Evolutionary conservation across 2,797 vertebrate species (phyloP), one percentile per base, ranked within the genome.

Genomic region (Mormyrus hasselquistii): DNA sequence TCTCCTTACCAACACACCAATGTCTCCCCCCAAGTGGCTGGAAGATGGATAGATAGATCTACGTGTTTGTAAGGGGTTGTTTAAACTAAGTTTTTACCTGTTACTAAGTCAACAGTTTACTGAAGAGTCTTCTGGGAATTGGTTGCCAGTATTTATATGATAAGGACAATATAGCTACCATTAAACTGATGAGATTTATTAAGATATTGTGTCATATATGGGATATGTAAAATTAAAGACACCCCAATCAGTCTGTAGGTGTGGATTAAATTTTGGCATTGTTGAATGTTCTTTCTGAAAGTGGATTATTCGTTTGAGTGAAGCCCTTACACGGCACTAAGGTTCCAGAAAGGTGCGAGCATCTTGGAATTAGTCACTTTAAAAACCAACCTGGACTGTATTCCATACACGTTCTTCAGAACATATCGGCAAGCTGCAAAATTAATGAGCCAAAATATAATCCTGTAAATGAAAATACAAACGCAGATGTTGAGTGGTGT

Each of bases 361-460:
- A 76, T 79, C 38, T 79, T 79, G 34, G 73, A 79, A 19, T 41
- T 16, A 41, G 6, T 19, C 69, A 41, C 14, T 38, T 79, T 79
- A 16, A 79, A 19, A 44, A 79, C 34, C 29, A 79, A 79, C 73
- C 73, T 41, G 38, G 73, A 79, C 2, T 0, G 34, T 79, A 44
- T 8, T 79, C 38, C 6, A 79, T 4, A 41, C 73, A 79, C 38
- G 73, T 44, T 1, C 73, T 90, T 88, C 89, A 91, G 91, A 91
- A 91, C 91, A 88, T 91, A 89, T 90, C 89, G 90, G 89, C 90
- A 92, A 92, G 92, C 92, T 91, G 91, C 85, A 91, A 91, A 91
- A 91, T 90, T 88, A 88, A 79, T 79, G 73, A 79, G 73, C 73
- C 73, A 79, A 79, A 79, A 79, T 79, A 79, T 44, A 79, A 79